Conservation (phyloP, 2,797 vertebrate genomes). For the Tragelaphus eurycerus region DNA sequence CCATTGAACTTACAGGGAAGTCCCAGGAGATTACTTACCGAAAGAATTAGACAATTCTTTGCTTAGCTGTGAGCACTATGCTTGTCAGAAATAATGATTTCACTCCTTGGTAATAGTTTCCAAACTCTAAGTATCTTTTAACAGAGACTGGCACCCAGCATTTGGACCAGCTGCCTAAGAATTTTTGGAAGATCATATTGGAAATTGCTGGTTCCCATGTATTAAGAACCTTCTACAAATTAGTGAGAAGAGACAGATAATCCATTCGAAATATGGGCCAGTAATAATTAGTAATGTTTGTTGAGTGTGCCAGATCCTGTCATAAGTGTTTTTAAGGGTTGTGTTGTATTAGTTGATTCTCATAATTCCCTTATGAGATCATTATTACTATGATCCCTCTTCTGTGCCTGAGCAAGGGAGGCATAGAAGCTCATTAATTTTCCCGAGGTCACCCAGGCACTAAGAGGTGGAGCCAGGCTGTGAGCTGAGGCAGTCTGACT, state of each 20-base stretch:
- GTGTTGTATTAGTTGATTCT: not conserved
- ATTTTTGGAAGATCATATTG: not conserved
- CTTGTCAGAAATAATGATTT: not conserved
- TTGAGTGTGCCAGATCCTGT: not conserved
- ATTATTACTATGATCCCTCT: not conserved
- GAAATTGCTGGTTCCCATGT: not conserved
- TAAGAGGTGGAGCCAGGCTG: not conserved
- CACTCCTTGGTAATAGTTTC: not conserved
- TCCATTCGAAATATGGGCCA: not conserved
- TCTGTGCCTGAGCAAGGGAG: not conserved
- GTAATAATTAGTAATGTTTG: not conserved
- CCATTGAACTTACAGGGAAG: not conserved
- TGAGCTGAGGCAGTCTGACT: not conserved
- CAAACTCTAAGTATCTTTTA: not conserved
- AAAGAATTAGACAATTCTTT: not conserved
- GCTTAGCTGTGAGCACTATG: not conserved
- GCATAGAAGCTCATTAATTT: not conserved
- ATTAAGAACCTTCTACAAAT: not conserved
- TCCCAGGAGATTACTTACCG: not conserved
- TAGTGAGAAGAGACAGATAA: not conserved
- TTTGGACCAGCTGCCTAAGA: not conserved
- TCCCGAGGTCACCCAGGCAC: not conserved
- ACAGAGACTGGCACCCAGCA: not conserved
- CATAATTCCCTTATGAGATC: not conserved
- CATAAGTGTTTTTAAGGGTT: not conserved